A percentile compares a stretch with the other conserved stretches of the same genome.
Conservation (phyloP, 1,140 invertebrate species). For the Leptopilina clavipes region DNA sequence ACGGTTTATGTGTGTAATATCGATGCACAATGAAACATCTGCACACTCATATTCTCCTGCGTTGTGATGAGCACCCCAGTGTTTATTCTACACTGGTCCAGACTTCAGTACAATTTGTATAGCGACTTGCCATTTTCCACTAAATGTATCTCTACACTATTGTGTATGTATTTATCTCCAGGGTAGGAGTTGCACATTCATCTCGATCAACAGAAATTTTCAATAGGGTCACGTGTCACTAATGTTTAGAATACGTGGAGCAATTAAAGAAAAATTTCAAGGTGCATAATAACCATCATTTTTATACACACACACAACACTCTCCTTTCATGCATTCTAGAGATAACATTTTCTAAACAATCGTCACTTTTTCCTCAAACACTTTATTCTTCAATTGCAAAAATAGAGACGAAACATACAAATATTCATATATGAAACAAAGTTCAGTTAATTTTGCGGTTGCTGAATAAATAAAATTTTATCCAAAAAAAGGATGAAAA, state of each 20-base stretch:
- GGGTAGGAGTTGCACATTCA: not conserved
- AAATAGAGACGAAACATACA: no score
- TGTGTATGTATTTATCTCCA: not conserved
- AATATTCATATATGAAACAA: no score
- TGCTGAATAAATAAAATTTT: no score
- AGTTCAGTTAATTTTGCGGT: no score
- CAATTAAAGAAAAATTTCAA: constrained; percentile 17
- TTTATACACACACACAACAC: not conserved
- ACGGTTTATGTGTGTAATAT: not conserved
- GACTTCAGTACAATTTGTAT: constrained; percentile 17
- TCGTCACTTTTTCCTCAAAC: no score
- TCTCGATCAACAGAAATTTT: constrained; percentile 4
- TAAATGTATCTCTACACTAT: not conserved
- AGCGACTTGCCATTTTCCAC: constrained; percentile 14
- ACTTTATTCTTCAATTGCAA: no score
- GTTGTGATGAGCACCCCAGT: constrained; percentile 12
- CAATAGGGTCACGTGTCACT: constrained; percentile 20
- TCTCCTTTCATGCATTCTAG: not conserved
- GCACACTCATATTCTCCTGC: constrained; percentile 12
- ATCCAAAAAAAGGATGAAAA: not conserved
- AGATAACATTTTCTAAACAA: not conserved
- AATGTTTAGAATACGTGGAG: not conserved
- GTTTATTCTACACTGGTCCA: constrained; percentile 32
- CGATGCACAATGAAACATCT: constrained; percentile 6
- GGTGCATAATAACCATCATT: not conserved